Percentiles rank a stretch among this genome's conserved stretches.
Evolutionary conservation across 2,797 vertebrate genomes (phyloP).

Genomic region (Eidolon dupreanum): DNA sequence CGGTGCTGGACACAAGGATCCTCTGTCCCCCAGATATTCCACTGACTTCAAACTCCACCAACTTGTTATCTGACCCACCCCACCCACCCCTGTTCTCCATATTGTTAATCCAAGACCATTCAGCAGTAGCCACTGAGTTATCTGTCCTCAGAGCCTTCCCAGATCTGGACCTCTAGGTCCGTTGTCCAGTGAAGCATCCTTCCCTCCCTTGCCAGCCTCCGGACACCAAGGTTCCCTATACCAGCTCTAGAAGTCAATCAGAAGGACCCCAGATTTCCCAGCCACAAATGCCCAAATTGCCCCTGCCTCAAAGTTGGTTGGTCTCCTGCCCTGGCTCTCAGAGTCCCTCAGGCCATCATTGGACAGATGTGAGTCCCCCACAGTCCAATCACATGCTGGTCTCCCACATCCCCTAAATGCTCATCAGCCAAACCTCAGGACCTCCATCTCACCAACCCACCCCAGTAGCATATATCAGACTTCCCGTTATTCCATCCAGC

Average conservation of each 20-base stretch:
- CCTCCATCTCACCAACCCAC: not conserved
- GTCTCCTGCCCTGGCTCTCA: not conserved
- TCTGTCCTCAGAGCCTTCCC: not conserved
- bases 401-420: not conserved
- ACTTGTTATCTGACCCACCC: not conserved
- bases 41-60: not conserved
- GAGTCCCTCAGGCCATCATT: slow-evolving; percentile 19
- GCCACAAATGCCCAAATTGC: not conserved
- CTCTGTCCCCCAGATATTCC: not conserved
- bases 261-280: not conserved
- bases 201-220: not conserved
- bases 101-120: not conserved
- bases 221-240: not conserved
- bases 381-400: not conserved
- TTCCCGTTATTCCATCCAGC: not conserved
- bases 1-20: not conserved
- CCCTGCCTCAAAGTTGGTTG: not conserved
- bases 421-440: not conserved
- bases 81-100: not conserved
- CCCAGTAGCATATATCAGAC: not conserved
- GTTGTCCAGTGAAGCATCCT: not conserved
- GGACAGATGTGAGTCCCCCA: not conserved
- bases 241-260: not conserved
- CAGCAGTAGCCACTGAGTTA: not conserved
- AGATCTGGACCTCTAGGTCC: not conserved